Evolutionary conservation across 1,140 invertebrate species (phyloP), one percentile per base, ranked within the genome.

Genomic region (Trinorchestia longiramus): DNA sequence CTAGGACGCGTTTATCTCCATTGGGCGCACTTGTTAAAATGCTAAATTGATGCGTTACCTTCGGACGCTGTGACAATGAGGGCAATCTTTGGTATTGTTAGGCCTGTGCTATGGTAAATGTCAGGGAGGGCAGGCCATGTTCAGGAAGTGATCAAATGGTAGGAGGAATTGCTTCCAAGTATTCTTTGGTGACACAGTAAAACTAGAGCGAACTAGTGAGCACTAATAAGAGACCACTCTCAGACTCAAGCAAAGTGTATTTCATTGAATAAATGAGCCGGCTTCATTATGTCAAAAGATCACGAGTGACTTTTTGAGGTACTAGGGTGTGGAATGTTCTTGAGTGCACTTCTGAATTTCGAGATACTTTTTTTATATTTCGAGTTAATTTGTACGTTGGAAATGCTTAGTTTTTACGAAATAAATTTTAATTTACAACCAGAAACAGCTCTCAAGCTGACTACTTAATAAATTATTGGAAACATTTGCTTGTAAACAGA

Each of bases 81-180:
- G 92, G 41, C 92, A 94, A 94, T 94, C 92, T 94, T 47, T 42
- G 43, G 92, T 45, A 94, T 94, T 94, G 92, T 94, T 94, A 94
- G 92, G 92, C 92, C 92, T 94, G 41, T 47, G 44, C 6, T 11
- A 11, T 11, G 44, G 43, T 40, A 94, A 94, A 94, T 94, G 92
- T 94, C 92, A 94, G 6, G 43, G 92, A 43, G 92, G 45, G 4
- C 41, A 44, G 4, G 92, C 92, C 3, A 47, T 42, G 92, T 42
- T 94, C 4, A 94, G 92, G 92, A 44, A 94, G 92, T 94, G 92
- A 90, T 90, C 15, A 77, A 3, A 77, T 11, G 3, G 62, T 23
- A 23, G 15, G 62, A 77, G 62, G 15, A 77, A 77, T 23, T 77
- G 28, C 62, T 11, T 11, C 3, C 8, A 77, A 53, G 47, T 6